Evolutionary conservation across 2,888 invertebrate genomes (phyloP).

Genomic region (Drosophila affinis): DNA sequence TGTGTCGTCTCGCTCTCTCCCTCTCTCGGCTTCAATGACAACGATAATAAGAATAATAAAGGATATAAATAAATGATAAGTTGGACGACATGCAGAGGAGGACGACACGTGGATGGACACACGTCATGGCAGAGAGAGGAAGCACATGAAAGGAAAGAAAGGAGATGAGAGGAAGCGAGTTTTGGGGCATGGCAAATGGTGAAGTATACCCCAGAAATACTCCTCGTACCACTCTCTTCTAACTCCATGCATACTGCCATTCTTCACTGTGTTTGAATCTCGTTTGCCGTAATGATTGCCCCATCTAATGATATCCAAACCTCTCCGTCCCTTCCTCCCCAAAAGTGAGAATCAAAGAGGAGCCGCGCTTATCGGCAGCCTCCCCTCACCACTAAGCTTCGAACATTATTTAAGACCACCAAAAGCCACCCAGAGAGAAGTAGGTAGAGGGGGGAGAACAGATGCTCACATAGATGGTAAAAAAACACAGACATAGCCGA

Average conservation of each 20-base stretch:
- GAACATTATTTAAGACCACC: constrained; percentile 60
- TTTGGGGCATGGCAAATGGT: not conserved
- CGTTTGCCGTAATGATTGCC: constrained; percentile 37
- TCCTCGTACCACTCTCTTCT: not conserved
- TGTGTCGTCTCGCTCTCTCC: not conserved
- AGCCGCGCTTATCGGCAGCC: constrained; percentile 43
- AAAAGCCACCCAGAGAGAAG: constrained; percentile 22
- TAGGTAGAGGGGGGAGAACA: not conserved
- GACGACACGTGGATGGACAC: constrained; percentile 42
- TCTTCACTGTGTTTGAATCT: constrained; percentile 3
- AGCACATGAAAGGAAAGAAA: not conserved
- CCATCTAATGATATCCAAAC: constrained; percentile 45
- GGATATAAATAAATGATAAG: constrained; percentile 73
- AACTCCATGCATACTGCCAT: not conserved
- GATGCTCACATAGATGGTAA: not conserved
- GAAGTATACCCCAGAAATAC: not conserved
- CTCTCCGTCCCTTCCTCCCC: not conserved
- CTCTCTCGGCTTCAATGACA: constrained; percentile 11
- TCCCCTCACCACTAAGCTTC: constrained; percentile 53
- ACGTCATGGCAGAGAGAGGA: constrained; percentile 26
- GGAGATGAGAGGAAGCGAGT: not conserved
- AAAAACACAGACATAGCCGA: constrained; percentile 20
- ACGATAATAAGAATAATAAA: constrained; percentile 60
- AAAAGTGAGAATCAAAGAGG: constrained; percentile 50
- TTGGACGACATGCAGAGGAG: constrained; percentile 59